phyloP scores from a whole-genome alignment of 2,797 vertebrate species.

The Danio albolineatus region DNA sequence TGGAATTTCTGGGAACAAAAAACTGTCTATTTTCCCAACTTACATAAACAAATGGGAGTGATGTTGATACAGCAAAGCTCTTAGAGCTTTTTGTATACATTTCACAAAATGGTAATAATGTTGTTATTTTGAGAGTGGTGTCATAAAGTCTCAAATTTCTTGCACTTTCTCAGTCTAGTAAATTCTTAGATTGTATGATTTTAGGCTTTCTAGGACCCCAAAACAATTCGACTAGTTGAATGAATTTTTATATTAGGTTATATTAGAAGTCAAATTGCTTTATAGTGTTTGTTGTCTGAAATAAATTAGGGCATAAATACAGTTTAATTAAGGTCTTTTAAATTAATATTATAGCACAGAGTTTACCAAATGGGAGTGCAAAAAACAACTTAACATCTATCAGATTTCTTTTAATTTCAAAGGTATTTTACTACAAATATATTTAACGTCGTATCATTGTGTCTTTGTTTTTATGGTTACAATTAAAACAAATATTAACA shows the following conservation, averaged over 20 bases:
- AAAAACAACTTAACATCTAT: too few species aligned
- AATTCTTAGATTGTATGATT: background rate
- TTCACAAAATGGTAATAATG: background rate
- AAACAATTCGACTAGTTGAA: background rate
- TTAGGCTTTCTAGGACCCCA: background rate
- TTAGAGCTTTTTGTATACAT: background rate
- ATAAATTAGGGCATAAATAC: background rate
- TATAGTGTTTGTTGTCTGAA: background rate
- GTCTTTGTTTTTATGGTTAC: too few species aligned
- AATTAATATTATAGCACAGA: background rate
- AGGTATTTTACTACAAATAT: too few species aligned
- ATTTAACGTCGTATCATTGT: too few species aligned
- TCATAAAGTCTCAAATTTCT: background rate
- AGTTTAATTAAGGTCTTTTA: background rate
- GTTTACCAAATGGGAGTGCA: background rate
- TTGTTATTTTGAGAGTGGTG: background rate
- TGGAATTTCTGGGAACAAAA: constrained; percentile 4
- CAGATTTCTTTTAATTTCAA: too few species aligned
- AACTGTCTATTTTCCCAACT: background rate
- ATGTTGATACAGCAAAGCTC: constrained; percentile 14
- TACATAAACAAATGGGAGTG: background rate
- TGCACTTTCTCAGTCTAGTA: background rate
- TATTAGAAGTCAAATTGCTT: background rate
- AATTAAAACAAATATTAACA: too few species aligned
- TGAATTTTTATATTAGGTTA: background rate